Conservation (phyloP, 2,888 invertebrate genomes). For the Branchellion lobata region DNA sequence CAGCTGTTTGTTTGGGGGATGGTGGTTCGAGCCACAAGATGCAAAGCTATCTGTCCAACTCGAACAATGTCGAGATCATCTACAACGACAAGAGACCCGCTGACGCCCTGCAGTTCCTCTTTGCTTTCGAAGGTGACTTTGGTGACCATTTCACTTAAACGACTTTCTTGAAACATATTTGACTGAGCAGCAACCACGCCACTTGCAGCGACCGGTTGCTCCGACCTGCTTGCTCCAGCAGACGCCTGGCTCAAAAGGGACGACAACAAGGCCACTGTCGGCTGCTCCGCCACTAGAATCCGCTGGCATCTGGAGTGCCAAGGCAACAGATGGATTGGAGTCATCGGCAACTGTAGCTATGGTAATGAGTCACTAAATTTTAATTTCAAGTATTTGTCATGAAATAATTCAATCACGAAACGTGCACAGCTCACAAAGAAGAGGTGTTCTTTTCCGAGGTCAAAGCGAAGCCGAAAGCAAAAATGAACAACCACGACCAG, state of each 20-base stretch:
- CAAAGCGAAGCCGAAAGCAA: neutral
- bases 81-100: neutral
- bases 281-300: constrained; percentile 42
- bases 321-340: constrained; percentile 45
- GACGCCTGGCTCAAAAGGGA: constrained; percentile 40
- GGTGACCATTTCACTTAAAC: no score
- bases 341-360: constrained; percentile 45
- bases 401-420: no score
- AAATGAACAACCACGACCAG: neutral
- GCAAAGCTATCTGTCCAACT: constrained; percentile 8
- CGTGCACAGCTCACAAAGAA: neutral
- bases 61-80: constrained; percentile 13
- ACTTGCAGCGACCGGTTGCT: constrained; percentile 25
- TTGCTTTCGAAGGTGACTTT: constrained; percentile 27
- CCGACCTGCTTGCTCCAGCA: constrained; percentile 18
- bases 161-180: no score
- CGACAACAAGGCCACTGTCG: constrained; percentile 41
- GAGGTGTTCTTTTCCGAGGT: neutral
- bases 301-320: constrained; percentile 46
- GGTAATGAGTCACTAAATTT: neutral
- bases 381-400: neutral
- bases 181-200: no score
- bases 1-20: constrained; percentile 7
- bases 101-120: neutral
- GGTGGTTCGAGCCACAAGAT: neutral